Evolutionary conservation across 2,113 vertebrate genomes (phyloP).

Genomic region (Tyto alba): DNA sequence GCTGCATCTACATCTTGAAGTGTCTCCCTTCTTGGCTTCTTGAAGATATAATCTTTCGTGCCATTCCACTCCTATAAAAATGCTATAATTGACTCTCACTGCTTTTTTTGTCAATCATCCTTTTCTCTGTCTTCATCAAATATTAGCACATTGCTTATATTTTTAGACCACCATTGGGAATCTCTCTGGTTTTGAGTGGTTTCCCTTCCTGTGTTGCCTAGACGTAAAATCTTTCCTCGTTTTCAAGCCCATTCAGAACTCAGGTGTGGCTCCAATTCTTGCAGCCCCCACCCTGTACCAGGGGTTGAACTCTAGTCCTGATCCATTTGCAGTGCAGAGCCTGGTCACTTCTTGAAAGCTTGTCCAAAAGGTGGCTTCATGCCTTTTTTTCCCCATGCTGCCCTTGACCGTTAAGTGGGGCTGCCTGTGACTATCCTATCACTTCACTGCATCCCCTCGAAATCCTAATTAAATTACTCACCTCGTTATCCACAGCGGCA

Average conservation of each 20-base stretch:
- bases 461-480: not conserved
- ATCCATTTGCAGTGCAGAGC: not conserved
- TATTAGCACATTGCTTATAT: not conserved
- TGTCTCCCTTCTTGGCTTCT: not conserved
- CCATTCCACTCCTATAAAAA: not conserved
- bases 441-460: not conserved
- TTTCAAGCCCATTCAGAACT: not conserved
- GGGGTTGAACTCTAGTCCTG: not conserved
- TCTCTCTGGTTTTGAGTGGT: not conserved
- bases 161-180: not conserved
- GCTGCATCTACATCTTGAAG: not conserved
- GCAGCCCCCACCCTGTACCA: too few species aligned
- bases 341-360: not conserved
- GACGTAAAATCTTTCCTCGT: fast-evolving
- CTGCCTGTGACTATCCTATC: not conserved
- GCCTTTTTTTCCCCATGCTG: not conserved
- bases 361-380: not conserved
- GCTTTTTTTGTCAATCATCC: not conserved
- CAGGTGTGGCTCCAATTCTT: not conserved
- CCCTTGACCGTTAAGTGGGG: not conserved
- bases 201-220: not conserved
- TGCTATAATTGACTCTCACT: too few species aligned
- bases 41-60: not conserved
- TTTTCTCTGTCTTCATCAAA: not conserved
- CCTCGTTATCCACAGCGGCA: not conserved